phyloP scores from a whole-genome alignment of 1,140 invertebrate genomes.

The Drosophila insularis region DNA sequence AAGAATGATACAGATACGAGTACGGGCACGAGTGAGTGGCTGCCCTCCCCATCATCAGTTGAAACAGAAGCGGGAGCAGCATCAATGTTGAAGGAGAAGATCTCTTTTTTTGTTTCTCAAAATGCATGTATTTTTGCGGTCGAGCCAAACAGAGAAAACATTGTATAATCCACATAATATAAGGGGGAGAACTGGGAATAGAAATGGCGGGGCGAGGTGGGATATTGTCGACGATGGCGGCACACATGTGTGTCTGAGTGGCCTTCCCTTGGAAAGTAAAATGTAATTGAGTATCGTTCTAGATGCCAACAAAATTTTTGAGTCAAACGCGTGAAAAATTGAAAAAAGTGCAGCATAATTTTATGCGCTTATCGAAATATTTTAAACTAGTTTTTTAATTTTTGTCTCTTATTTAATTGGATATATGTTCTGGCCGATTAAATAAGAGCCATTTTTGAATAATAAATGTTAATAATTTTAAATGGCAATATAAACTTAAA shows the following conservation, averaged over 20 bases:
- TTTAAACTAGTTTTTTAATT: conserved; percentile 1
- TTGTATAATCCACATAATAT: conserved; percentile 53
- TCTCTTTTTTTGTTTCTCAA: conserved; percentile 28
- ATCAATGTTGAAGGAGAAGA: conserved; percentile 41
- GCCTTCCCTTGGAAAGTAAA: conserved; percentile 77
- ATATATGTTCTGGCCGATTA: background rate
- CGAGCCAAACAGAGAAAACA: conserved; percentile 48
- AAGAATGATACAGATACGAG: conserved; percentile 54
- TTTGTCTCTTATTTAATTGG: background rate
- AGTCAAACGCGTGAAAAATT: conserved; percentile 47
- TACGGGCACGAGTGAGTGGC: conserved; percentile 41
- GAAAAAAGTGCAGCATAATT: conserved; percentile 64
- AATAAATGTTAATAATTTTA: no score
- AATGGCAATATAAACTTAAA: no score
- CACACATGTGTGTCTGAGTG: conserved; percentile 49
- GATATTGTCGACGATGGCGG: conserved; percentile 1
- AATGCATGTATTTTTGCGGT: conserved; percentile 55
- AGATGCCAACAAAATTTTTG: conserved; percentile 58
- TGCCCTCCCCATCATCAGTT: conserved; percentile 32
- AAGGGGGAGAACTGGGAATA: conserved; percentile 17
- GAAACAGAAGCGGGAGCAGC: background rate
- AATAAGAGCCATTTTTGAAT: no score
- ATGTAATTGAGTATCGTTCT: conserved; percentile 74
- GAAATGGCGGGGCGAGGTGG: background rate
- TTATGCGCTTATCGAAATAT: conserved; percentile 39